These are phyloP conservation scores for Sitobion miscanthi DNA, from an alignment of 1,140 invertebrate genomes.

Conservation along the genomic window DNA sequence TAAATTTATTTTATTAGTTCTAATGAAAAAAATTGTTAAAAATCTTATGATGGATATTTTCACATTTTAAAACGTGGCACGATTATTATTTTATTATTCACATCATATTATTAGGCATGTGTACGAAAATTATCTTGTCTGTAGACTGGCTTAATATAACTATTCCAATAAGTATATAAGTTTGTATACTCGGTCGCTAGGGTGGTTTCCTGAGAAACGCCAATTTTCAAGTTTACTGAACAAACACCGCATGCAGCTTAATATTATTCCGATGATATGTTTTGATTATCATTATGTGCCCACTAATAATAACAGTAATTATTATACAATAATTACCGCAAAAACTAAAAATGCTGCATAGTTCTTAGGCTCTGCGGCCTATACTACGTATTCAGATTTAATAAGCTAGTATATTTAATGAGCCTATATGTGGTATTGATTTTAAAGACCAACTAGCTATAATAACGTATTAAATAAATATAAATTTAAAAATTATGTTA, in stretches of 20 bases:
- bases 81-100: background rate
- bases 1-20: background rate
- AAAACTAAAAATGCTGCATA: background rate
- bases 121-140: background rate
- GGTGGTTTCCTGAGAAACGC: conserved; percentile 46
- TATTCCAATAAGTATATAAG: background rate
- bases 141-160: conserved; percentile 11
- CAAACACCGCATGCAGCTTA: conserved; percentile 24
- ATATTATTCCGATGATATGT: background rate
- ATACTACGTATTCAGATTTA: background rate
- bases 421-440: too few species aligned
- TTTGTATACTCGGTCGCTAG: conserved; percentile 23
- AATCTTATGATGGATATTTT: background rate
- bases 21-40: background rate
- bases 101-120: background rate
- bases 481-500: background rate
- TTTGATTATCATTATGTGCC: conserved; percentile 3
- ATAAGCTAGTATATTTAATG: too few species aligned
- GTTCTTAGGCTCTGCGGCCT: too few species aligned
- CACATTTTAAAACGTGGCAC: background rate
- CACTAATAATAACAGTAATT: background rate
- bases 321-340: background rate
- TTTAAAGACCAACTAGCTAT: background rate
- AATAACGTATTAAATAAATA: background rate
- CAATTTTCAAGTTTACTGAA: conserved; percentile 27